Conservation (phyloP, 2,113 vertebrate species). For the Bubalus kerabau region DNA sequence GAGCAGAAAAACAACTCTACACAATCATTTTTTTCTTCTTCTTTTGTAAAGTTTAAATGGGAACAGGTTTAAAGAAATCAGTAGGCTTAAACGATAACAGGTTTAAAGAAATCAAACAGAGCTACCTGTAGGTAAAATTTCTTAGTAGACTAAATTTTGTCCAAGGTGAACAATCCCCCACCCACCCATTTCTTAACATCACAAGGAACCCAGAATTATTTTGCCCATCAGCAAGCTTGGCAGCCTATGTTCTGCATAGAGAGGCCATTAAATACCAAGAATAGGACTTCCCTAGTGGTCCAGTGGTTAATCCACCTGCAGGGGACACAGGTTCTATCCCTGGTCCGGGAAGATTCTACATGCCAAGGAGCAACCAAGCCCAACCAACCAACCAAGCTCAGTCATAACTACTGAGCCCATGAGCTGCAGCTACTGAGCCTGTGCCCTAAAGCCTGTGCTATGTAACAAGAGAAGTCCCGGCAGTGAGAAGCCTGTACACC, state of each 20-base stretch:
- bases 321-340: not conserved
- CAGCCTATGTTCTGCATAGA: not conserved
- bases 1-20: not conserved
- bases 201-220: not conserved
- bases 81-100: not conserved
- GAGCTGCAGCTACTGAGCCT: not conserved
- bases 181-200: not conserved
- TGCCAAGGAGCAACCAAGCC: not conserved
- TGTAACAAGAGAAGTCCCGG: not conserved
- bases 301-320: not conserved
- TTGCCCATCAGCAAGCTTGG: not conserved
- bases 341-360: not conserved
- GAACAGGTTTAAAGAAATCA: not conserved
- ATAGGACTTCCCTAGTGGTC: not conserved
- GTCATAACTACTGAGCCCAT: not conserved
- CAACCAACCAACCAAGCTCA: not conserved
- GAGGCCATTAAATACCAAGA: not conserved
- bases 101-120: not conserved
- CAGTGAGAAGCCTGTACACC: not conserved
- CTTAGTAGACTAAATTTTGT: not conserved
- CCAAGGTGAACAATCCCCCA: not conserved
- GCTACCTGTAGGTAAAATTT: not conserved
- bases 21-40: not conserved
- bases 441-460: accelerated
- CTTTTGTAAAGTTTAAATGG: not conserved